phyloP scores from a whole-genome alignment of 2,113 vertebrate genomes.

The Lepisosteus oculatus region DNA sequence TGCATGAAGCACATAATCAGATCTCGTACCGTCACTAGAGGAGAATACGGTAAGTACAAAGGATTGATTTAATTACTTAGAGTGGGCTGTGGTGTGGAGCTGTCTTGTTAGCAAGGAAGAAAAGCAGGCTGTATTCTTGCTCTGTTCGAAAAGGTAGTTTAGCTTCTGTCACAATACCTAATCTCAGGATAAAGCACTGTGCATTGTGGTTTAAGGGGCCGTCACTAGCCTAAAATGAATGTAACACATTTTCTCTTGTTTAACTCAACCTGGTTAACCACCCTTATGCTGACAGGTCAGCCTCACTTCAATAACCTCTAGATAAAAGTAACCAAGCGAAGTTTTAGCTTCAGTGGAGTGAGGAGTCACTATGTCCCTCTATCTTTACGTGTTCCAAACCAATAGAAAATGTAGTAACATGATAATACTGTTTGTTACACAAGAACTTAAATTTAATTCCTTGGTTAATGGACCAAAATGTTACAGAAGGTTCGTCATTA shows the following conservation, averaged over 20 bases:
- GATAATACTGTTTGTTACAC: too few relatives aligned
- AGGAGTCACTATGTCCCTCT: too few relatives aligned
- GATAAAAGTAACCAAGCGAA: slow-evolving; percentile 5
- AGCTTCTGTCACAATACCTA: slow-evolving; percentile 89
- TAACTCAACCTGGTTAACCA: slow-evolving; percentile 74
- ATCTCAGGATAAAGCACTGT: slow-evolving; percentile 82
- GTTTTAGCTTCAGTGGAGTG: too few relatives aligned
- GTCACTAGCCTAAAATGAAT: slow-evolving; percentile 72
- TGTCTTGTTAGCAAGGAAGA: slow-evolving; percentile 84
- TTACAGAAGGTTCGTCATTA: too few relatives aligned
- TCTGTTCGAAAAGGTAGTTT: slow-evolving; percentile 79
- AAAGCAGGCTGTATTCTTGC: slow-evolving; percentile 83
- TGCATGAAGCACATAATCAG: slow-evolving; percentile 96
- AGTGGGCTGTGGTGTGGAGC: slow-evolving; percentile 84
- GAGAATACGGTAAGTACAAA: slow-evolving; percentile 89
- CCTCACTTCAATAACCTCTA: slow-evolving; percentile 17
- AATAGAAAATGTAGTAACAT: too few relatives aligned
- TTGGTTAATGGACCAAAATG: too few relatives aligned
- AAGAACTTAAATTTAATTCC: too few relatives aligned
- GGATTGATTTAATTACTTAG: slow-evolving; percentile 98
- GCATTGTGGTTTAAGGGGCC: slow-evolving; percentile 76
- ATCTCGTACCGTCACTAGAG: slow-evolving; percentile 82
- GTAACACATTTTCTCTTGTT: slow-evolving; percentile 73
- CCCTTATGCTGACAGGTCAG: slow-evolving; percentile 15
- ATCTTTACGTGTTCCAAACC: too few relatives aligned